A percentile compares a stretch with the other conserved stretches of the same genome.
Evolutionary conservation across 2,888 invertebrate species (phyloP).

Genomic region (Plusia festucae): DNA sequence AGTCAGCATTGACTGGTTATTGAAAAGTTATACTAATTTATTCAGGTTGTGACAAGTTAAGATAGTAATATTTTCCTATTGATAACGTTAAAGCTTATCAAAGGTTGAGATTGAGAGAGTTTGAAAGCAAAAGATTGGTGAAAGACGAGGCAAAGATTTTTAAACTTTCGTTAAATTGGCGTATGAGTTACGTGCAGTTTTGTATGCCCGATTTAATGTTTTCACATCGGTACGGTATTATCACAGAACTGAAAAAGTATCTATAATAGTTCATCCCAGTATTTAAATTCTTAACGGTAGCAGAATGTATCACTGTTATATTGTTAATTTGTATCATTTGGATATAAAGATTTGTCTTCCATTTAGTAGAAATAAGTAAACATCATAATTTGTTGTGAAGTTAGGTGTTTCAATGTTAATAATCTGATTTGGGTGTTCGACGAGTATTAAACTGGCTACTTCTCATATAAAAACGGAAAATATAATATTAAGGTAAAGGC

Average conservation of each 20-base stretch:
- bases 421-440: constrained; percentile 25
- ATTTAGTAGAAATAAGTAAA: constrained; percentile 66
- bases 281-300: no score
- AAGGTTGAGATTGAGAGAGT: not conserved
- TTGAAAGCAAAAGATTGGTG: no score
- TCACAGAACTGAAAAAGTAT: no score
- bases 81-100: not conserved
- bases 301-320: constrained; percentile 7
- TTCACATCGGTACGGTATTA: no score
- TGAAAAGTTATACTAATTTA: constrained; percentile 13
- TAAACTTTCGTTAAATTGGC: no score
- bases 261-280: no score
- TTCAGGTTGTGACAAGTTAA: constrained; percentile 52
- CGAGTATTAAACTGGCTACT: no score
- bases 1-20: not conserved
- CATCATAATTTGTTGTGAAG: constrained; percentile 55
- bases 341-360: constrained; percentile 72
- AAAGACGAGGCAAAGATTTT: no score
- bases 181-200: no score
- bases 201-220: no score
- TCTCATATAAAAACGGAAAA: no score
- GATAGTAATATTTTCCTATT: constrained; percentile 21
- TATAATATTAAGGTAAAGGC: no score
- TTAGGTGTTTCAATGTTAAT: constrained; percentile 21
- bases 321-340: constrained; percentile 57